Base-by-base conservation (phyloP, 2,888 invertebrate species). In the Cerastis leucographa region DNA sequence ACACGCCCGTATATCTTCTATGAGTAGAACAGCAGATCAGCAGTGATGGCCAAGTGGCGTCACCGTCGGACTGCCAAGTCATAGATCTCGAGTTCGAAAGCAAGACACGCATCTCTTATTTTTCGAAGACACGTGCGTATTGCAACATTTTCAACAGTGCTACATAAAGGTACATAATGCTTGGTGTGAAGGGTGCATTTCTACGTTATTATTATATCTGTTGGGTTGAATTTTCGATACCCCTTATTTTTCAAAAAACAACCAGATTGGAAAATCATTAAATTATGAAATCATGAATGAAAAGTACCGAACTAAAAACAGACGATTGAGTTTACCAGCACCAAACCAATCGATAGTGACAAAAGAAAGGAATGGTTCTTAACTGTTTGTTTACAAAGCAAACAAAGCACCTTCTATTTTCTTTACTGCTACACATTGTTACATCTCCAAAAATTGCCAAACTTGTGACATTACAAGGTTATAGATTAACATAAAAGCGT, bases 401-500 rank as follows among this genome's bases (percentile, higher is more conserved):
- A 67, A 67, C 25, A n/a, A 35, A 68, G 19, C 2, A n/a, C 8
- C 11, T 71, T 68, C 22, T 70, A 8, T 70, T 54, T 72, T 72
- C 7, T n/a, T 19, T 49, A 11, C n/a, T 35, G 4, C 59, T 19
- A 19, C 5, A 42, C 40, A 42, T 49, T 8, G 35, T 61, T 12
- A 54, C n/a, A 44, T 74, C 51, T 51, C 42, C n/a, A 62, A 62
- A 61, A 49, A 35, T 59, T 25, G 49, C 49, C 42, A 66, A 71
- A 73, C 44, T 66, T 76, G 17, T 35, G 19, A 40, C 35, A 46
- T 59, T 9, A 74, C 42, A 76, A 65, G 4, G 65, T 74, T 75
- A 65, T 65, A 75, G 35, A 74, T 74, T 77, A 69, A 51, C 72
- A 62, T 80, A 62, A 67, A 74, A 68, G 59, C 56, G 62, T 89